A percentile compares a stretch with the other conserved stretches of the same genome.
These are phyloP conservation scores for Sebastes kiyomatsui DNA, from an alignment of 2,797 vertebrate species.

Conservation along the genomic window DNA sequence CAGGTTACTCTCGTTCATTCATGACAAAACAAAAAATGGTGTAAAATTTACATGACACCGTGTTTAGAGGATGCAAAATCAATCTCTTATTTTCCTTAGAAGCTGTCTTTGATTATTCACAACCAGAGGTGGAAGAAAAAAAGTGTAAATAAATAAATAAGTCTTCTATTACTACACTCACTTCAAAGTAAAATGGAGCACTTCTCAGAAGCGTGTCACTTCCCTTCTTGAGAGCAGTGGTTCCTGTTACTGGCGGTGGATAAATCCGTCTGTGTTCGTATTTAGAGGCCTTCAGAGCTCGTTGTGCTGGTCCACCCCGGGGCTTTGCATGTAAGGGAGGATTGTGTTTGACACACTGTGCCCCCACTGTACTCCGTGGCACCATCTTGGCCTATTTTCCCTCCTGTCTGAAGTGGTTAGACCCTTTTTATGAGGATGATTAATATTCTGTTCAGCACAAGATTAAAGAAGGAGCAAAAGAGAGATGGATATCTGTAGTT, in stretches of 20 bases:
- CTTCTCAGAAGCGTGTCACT: constrained; percentile 53
- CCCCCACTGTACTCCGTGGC: constrained; percentile 41
- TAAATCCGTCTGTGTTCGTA: constrained; percentile 42
- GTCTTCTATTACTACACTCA: background rate
- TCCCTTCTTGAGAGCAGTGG: constrained; percentile 42
- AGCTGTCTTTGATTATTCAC: constrained; percentile 26
- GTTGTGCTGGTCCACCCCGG: constrained; percentile 23
- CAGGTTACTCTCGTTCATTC: background rate
- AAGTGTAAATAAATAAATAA: constrained; percentile 9
- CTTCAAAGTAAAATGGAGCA: constrained; percentile 39
- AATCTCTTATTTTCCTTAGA: background rate
- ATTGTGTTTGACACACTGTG: constrained; percentile 56
- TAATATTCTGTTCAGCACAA: constrained; percentile 64
- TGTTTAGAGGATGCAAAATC: background rate
- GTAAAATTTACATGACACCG: background rate
- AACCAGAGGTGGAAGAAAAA: constrained; percentile 2
- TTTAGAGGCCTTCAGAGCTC: constrained; percentile 38
- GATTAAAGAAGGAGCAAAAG: constrained; percentile 48
- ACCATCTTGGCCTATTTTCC: constrained; percentile 33
- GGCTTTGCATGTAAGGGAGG: constrained; percentile 46
- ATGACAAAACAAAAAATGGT: background rate
- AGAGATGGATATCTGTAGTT: constrained; percentile 45
- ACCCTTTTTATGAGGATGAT: constrained; percentile 30
- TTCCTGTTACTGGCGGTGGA: constrained; percentile 42
- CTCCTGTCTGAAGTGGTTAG: constrained; percentile 15